Conservation (phyloP, 2,113 vertebrate genomes). For the Grantiella picta region DNA sequence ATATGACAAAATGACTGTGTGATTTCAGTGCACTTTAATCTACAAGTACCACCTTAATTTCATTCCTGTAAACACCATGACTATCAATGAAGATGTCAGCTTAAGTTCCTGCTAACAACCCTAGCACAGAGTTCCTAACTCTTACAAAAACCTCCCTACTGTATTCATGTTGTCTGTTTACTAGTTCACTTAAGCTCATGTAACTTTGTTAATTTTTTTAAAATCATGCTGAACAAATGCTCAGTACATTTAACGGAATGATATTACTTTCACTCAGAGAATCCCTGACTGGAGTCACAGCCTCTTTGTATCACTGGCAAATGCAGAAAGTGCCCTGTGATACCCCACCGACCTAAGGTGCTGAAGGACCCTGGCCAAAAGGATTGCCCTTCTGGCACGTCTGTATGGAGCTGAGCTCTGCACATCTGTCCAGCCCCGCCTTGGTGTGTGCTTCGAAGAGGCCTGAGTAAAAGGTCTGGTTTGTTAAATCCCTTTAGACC, state of each 20-base stretch:
- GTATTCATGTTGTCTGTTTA: not conserved
- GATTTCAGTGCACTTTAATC: not conserved
- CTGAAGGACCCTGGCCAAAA: not conserved
- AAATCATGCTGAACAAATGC: not conserved
- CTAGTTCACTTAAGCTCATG: not conserved
- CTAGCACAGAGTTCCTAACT: not conserved
- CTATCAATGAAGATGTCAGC: not conserved
- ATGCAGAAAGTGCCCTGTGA: not conserved
- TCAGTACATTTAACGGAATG: not conserved
- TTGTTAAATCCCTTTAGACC: not conserved
- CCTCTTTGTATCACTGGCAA: not conserved
- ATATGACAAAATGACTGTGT: not conserved
- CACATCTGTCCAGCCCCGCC: not conserved
- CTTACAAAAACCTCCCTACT: not conserved
- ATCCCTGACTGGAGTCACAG: not conserved
- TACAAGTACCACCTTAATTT: not conserved
- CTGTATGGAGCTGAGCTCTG: not conserved
- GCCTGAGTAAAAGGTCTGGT: not conserved
- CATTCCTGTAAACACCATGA: not conserved
- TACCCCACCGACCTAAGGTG: not conserved
- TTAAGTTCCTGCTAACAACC: not conserved
- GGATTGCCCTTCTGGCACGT: rapidly evolving
- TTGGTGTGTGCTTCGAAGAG: not conserved
- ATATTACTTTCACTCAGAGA: not conserved
- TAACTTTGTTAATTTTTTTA: not conserved